Conservation (phyloP, 2,113 vertebrate species). For the Camelus dromedarius region DNA sequence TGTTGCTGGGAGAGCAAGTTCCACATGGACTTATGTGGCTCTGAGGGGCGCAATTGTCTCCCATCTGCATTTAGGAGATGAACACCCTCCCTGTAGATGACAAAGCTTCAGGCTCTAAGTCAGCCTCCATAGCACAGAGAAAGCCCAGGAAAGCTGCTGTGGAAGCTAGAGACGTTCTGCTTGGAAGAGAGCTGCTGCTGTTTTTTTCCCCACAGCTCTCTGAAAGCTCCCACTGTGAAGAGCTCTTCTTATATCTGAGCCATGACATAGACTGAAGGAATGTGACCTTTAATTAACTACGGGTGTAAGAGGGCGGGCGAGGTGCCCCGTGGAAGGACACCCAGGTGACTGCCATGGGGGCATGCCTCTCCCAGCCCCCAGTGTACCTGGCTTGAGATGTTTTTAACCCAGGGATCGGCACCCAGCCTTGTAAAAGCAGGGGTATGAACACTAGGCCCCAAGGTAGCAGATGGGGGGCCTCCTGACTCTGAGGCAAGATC, state of each 20-base stretch:
- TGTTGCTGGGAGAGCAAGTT: background rate
- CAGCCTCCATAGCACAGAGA: background rate
- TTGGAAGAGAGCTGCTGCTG: background rate
- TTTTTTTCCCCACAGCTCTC: background rate
- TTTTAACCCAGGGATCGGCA: background rate
- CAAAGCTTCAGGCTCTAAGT: background rate
- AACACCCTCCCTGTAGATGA: background rate
- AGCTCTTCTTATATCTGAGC: slow-evolving; percentile 3
- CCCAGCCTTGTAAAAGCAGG: background rate
- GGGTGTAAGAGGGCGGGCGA: background rate
- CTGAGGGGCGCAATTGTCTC: background rate
- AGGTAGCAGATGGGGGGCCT: background rate
- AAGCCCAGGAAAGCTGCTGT: slow-evolving; percentile 36
- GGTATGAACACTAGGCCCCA: background rate
- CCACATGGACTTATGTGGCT: background rate
- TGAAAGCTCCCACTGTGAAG: background rate
- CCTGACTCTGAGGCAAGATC: background rate
- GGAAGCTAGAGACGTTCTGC: background rate
- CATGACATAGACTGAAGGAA: background rate
- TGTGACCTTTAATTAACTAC: slow-evolving; percentile 54
- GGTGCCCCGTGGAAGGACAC: background rate
- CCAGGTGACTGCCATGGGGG: background rate
- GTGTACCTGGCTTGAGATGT: background rate
- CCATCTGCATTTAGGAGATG: background rate
- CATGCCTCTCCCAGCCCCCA: background rate